Percentiles rank a stretch among this genome's conserved stretches.
phyloP scores from a whole-genome alignment of 2,113 vertebrate species.

The Perca schrenkii region DNA sequence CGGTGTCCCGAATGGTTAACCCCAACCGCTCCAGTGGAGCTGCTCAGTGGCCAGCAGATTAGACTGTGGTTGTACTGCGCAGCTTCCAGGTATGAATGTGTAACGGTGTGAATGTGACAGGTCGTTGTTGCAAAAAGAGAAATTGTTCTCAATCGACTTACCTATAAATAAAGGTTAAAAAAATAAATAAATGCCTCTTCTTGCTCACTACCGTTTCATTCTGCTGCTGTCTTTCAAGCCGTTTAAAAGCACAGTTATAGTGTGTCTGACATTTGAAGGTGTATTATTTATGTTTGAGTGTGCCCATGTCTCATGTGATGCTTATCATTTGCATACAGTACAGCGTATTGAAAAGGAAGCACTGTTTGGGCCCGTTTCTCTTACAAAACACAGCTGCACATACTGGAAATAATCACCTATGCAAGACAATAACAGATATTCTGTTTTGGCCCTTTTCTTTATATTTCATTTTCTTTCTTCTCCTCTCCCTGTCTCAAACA shows the following conservation, averaged over 20 bases:
- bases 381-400: not conserved
- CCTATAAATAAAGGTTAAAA: no score
- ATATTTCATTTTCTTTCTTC: not conserved
- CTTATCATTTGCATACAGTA: not conserved
- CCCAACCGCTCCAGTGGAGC: no score
- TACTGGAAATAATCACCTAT: not conserved
- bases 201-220: not conserved
- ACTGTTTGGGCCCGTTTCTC: not conserved
- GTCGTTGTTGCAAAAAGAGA: no score
- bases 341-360: not conserved
- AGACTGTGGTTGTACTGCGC: no score
- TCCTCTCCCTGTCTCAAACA: not conserved
- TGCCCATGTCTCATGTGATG: not conserved
- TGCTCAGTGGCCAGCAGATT: no score
- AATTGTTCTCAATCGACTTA: no score
- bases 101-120: no score
- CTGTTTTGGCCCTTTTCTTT: slow-evolving; percentile 19
- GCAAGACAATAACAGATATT: slow-evolving; percentile 18
- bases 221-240: slow-evolving; percentile 3
- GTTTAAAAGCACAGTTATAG: not conserved
- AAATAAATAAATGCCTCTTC: not conserved
- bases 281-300: slow-evolving; percentile 6
- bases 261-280: not conserved
- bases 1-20: no score
- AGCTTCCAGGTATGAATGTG: no score